Evolutionary conservation across 2,113 vertebrate species (phyloP).

Genomic region (Jaculus jaculus): DNA sequence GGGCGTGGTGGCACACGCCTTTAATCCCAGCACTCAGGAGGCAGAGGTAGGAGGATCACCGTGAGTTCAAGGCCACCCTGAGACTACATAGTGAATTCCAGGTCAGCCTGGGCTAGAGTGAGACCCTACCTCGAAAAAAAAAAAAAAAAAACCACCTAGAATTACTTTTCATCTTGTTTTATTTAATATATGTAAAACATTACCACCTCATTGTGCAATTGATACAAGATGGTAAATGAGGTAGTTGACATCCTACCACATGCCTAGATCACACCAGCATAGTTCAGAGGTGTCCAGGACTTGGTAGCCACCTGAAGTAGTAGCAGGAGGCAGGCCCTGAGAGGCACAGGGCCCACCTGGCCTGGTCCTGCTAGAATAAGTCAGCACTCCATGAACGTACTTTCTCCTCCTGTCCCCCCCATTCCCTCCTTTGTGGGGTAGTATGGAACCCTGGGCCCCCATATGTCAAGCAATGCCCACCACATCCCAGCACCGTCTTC

Average conservation of each 20-base stretch:
- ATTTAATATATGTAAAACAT: not conserved
- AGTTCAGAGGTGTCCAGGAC: not conserved
- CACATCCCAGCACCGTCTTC: not conserved
- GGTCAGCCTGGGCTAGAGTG: too few species aligned
- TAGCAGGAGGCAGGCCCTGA: not conserved
- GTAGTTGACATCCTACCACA: not conserved
- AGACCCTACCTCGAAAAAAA: too few species aligned
- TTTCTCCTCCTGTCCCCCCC: not conserved
- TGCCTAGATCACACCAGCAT: rapidly evolving
- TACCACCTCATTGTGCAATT: not conserved
- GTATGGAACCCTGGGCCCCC: not conserved
- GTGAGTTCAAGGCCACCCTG: too few species aligned
- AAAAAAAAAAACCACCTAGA: not conserved
- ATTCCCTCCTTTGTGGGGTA: not conserved
- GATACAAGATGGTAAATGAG: not conserved
- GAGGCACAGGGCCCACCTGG: not conserved
- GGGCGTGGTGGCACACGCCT: too few species aligned
- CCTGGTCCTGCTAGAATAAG: not conserved
- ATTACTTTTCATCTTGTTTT: not conserved
- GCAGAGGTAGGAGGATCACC: too few species aligned
- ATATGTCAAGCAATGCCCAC: too few species aligned
- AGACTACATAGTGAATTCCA: too few species aligned
- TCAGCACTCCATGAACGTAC: not conserved
- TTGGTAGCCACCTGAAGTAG: rapidly evolving
- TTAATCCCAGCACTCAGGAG: too few species aligned